Conservation (phyloP, 2,113 vertebrate genomes). For the Hystrix brachyura region DNA sequence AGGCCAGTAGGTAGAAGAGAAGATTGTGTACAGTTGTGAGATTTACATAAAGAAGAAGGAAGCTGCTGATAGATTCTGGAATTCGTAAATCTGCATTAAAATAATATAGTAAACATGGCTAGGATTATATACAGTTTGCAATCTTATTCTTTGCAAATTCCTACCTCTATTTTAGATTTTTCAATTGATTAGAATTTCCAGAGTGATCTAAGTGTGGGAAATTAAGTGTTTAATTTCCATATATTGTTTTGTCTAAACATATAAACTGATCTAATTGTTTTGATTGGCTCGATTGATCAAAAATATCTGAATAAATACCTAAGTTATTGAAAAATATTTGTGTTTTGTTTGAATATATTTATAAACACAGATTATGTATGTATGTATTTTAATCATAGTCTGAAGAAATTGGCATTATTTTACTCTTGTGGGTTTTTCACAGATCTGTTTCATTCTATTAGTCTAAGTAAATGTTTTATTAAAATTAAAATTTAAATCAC, state of each 20-base stretch:
- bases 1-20: background rate
- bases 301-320: conserved; percentile 1
- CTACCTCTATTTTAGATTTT: conserved; percentile 29
- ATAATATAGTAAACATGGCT: background rate
- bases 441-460: conserved; percentile 26
- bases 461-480: conserved; percentile 44
- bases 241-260: background rate
- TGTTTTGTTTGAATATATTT: background rate
- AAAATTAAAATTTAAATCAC: conserved; percentile 45
- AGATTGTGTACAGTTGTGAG: background rate
- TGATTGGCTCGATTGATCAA: background rate
- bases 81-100: conserved; percentile 17
- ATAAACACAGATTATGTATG: background rate
- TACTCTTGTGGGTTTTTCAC: background rate
- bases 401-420: conserved; percentile 3
- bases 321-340: background rate
- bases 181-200: conserved; percentile 46
- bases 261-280: conserved; percentile 15
- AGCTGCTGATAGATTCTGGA: background rate
- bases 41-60: conserved; percentile 20
- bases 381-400: background rate
- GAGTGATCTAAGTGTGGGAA: background rate
- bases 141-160: conserved; percentile 24
- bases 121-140: background rate
- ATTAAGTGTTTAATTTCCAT: conserved; percentile 15